phyloP scores from a whole-genome alignment of 2,113 vertebrate genomes.

The Casuarius casuarius region DNA sequence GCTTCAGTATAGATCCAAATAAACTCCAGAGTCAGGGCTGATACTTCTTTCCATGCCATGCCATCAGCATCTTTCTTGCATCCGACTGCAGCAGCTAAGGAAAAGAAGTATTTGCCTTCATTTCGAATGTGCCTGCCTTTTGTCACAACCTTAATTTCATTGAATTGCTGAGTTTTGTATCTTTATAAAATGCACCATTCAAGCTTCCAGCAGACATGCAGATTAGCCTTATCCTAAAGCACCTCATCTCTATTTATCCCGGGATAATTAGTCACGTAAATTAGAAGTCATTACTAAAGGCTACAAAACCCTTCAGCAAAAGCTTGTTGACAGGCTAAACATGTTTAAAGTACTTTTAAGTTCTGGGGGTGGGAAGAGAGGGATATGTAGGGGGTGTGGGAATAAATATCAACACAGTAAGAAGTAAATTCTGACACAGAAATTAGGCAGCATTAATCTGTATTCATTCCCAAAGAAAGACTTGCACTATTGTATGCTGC shows the following conservation, averaged over 20 bases:
- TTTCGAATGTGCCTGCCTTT: constrained; percentile 44
- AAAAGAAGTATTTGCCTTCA: constrained; percentile 4
- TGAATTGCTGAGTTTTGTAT: constrained; percentile 6
- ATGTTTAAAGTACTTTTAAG: constrained; percentile 78
- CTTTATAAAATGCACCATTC: constrained; percentile 22
- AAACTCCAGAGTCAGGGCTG: not conserved
- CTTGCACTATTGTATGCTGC: constrained; percentile 38
- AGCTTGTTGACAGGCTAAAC: constrained; percentile 76
- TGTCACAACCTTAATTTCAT: constrained; percentile 19
- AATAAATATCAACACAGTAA: constrained; percentile 76
- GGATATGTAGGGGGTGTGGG: not conserved
- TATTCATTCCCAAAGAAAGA: constrained; percentile 73
- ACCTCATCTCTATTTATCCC: constrained; percentile 70
- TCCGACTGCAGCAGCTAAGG: not conserved
- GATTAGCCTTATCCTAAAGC: constrained; percentile 58
- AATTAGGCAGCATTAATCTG: constrained; percentile 86
- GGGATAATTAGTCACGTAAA: constrained; percentile 79
- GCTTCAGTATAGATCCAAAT: not conserved
- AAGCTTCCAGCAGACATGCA: constrained; percentile 53
- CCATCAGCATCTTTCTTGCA: not conserved
- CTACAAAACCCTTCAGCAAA: constrained; percentile 72
- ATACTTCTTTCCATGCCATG: not conserved
- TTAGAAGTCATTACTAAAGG: constrained; percentile 79
- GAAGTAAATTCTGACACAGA: constrained; percentile 83
- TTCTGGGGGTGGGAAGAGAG: constrained; percentile 29